These are phyloP conservation scores for Narcine bancroftii DNA, from an alignment of 2,113 vertebrate species.

Conservation along the genomic window DNA sequence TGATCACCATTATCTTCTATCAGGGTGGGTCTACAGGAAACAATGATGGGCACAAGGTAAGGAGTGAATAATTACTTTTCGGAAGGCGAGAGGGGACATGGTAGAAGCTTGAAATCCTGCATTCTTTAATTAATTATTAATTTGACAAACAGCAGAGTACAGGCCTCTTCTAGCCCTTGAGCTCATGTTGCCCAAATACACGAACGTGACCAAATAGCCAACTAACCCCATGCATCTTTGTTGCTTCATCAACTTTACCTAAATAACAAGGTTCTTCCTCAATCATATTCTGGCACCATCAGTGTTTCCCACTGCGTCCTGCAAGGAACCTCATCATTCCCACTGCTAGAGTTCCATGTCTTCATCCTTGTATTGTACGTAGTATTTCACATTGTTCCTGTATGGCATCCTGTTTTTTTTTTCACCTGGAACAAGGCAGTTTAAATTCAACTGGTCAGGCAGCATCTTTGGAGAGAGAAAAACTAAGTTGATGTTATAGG, in stretches of 20 bases:
- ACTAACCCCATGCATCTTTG: no score
- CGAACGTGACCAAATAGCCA: no score
- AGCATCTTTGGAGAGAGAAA: no score
- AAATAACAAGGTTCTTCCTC: neutral
- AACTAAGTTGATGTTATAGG: no score
- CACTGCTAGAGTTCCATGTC: neutral
- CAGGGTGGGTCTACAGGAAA: neutral
- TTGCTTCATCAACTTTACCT: no score
- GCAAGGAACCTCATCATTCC: neutral
- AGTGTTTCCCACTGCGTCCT: no score
- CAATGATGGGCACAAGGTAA: neutral
- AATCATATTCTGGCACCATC: neutral
- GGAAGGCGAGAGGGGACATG: neutral
- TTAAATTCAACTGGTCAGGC: no score
- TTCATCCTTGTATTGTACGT: neutral
- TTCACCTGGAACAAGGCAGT: neutral
- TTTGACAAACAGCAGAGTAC: no score
- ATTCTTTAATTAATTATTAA: no score
- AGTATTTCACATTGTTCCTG: neutral
- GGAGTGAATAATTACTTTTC: neutral
- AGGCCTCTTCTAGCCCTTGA: no score
- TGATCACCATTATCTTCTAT: neutral
- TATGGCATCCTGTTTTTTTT: neutral
- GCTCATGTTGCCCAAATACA: no score
- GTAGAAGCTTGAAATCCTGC: neutral